phyloP scores from a whole-genome alignment of 2,113 vertebrate genomes.

The Vanacampus margaritifer region DNA sequence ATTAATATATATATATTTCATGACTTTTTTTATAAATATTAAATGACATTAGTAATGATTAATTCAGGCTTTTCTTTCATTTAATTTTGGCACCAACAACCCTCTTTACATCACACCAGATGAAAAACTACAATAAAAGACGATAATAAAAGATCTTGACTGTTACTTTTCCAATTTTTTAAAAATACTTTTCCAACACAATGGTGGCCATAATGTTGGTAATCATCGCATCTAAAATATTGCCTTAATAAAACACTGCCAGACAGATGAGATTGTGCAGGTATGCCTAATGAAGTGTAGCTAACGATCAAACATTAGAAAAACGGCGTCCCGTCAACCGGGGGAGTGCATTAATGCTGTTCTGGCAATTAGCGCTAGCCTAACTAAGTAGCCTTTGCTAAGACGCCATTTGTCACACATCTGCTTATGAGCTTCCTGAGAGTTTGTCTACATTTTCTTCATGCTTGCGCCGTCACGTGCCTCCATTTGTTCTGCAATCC shows the following conservation, averaged over 20 bases:
- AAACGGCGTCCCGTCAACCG: neutral
- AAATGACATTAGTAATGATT: too few species aligned
- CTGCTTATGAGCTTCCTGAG: conserved; percentile 16
- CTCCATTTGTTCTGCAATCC: conserved; percentile 63
- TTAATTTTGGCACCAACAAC: too few species aligned
- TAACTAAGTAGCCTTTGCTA: neutral
- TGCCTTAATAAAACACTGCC: neutral
- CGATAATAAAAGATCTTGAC: neutral
- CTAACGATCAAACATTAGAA: neutral
- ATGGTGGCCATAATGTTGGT: neutral
- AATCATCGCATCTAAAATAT: neutral
- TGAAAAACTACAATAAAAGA: neutral
- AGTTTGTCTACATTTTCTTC: conserved; percentile 39
- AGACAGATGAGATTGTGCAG: neutral
- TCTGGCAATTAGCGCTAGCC: neutral
- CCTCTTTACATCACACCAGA: too few species aligned
- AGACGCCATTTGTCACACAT: neutral
- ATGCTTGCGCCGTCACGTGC: conserved; percentile 33
- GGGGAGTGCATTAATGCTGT: neutral
- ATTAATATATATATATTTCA: too few species aligned
- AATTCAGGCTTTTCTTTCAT: too few species aligned
- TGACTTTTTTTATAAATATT: too few species aligned
- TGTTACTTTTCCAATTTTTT: too few species aligned
- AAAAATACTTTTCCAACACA: neutral
- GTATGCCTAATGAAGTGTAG: neutral